These are phyloP conservation scores for Bibio marci DNA, from an alignment of 2,888 invertebrate genomes.

Conservation along the genomic window DNA sequence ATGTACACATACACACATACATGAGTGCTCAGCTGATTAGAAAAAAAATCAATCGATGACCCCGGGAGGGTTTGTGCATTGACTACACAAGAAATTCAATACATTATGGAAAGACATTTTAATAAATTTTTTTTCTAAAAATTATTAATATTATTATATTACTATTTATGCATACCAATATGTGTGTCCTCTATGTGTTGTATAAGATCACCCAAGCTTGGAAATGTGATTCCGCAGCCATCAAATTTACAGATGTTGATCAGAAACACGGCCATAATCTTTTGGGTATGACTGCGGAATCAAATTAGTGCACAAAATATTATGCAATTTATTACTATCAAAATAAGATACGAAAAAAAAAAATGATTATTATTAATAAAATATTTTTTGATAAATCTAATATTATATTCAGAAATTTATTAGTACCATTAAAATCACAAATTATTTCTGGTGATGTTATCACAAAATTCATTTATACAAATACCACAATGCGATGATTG, in stretches of 20 bases:
- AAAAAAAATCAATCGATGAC: constrained; percentile 1
- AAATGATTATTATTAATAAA: too few species aligned
- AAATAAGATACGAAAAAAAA: too few species aligned
- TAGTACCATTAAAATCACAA: constrained; percentile 31
- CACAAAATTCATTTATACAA: too few species aligned
- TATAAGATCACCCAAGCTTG: constrained; percentile 62
- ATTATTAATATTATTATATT: neutral
- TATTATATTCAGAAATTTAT: too few species aligned
- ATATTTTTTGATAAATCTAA: too few species aligned
- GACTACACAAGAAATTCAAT: neutral
- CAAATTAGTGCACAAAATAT: constrained; percentile 15
- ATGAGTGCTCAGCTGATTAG: constrained; percentile 2
- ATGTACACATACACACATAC: neutral
- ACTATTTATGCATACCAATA: constrained; percentile 46
- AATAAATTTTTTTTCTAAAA: too few species aligned
- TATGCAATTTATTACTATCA: constrained; percentile 14
- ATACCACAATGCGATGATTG: too few species aligned
- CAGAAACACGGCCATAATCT: constrained; percentile 69
- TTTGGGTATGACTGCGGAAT: constrained; percentile 24
- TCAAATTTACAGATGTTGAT: constrained; percentile 78
- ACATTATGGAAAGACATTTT: neutral
- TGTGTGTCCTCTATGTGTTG: constrained; percentile 78
- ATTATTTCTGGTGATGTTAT: constrained; percentile 23
- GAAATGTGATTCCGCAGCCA: constrained; percentile 71
- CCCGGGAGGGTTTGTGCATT: neutral